Base-by-base conservation (phyloP, 2,797 vertebrate species). In the Masticophis lateralis region DNA sequence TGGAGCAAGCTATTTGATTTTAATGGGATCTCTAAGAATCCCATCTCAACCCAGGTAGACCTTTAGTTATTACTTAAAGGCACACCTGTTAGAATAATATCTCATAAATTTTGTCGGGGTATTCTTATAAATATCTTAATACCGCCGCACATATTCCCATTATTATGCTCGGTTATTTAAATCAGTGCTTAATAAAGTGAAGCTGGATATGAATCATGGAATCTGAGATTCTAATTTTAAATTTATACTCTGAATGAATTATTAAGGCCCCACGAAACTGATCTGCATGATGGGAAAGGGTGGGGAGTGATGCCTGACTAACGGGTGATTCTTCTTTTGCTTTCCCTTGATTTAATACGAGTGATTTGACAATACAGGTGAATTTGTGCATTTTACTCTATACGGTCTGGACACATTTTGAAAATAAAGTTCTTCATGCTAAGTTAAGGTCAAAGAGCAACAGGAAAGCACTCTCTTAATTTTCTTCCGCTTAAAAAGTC, bases 361-460 rank as follows among this genome's bases (percentile, higher is more conserved):
- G 93, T 87, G 86, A 92, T 90, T 11, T 87, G 59, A 59, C 94
- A 96, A n/a, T 86, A 92, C 1, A 43, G 32, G n/a, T 51, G 63
- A 59, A 89, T 2, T 1, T 32, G 60, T 0, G 28, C 16, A 69
- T 86, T 94, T 16, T 20, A 20, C 43, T n/a, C 83, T 74, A 86
- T 7, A 20, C 5, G n/a, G n/a, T 53, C 11, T 0, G 61, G 92
- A 47, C 91, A 55, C 55, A 89, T 88, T 55, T 89, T 91, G 89
- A 94, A 55, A 47, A 51, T 60, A 88, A 94, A 91, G 90, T 27
- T 88, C 92, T 3, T 91, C 86, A 87, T 91, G 91, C 56, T 94
- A 92, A 95, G 94, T 20, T 86, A n/a, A 96, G 95, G 95, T 0
- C 94, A 86, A 25, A 91, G 47, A 43, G 66, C 94, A 96, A 93